Evolutionary conservation across 2,888 invertebrate genomes (phyloP).

Genomic region (Andrena flavipes): DNA sequence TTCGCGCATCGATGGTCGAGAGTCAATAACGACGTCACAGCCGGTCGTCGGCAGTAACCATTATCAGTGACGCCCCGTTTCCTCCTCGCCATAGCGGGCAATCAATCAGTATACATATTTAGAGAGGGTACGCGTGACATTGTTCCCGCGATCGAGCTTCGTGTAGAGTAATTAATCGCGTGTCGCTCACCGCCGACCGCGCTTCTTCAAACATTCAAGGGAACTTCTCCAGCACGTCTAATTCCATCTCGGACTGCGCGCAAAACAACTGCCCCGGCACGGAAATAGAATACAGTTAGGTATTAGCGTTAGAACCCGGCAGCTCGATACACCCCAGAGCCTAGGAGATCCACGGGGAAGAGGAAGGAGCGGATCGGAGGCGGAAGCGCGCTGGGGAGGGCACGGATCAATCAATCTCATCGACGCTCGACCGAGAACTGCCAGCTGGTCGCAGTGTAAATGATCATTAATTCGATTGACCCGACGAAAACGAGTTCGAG

Average conservation of each 20-base stretch:
- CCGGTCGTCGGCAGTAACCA: constrained; percentile 5
- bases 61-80: constrained; percentile 42
- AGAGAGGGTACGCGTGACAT: constrained; percentile 22
- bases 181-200: background rate
- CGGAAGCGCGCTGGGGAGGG: too few species aligned
- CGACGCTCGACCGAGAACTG: background rate
- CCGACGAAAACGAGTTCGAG: constrained; percentile 11
- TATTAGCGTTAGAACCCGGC: too few species aligned
- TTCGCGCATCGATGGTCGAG: constrained; percentile 18
- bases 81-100: constrained; percentile 23
- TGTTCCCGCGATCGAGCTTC: constrained; percentile 15
- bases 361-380: too few species aligned
- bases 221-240: background rate
- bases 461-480: constrained; percentile 43
- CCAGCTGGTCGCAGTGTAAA: background rate
- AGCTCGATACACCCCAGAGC: too few species aligned
- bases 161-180: constrained; percentile 27
- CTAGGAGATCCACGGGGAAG: too few species aligned
- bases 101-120: constrained; percentile 46
- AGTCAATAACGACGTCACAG: constrained; percentile 5
- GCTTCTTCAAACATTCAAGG: background rate
- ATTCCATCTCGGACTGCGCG: too few species aligned
- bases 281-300: too few species aligned
- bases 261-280: too few species aligned
- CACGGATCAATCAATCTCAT: background rate